Percentiles rank a stretch among this genome's conserved stretches.
These are phyloP conservation scores for Bombus balteatus DNA, from an alignment of 1,140 invertebrate species.

Conservation along the genomic window DNA sequence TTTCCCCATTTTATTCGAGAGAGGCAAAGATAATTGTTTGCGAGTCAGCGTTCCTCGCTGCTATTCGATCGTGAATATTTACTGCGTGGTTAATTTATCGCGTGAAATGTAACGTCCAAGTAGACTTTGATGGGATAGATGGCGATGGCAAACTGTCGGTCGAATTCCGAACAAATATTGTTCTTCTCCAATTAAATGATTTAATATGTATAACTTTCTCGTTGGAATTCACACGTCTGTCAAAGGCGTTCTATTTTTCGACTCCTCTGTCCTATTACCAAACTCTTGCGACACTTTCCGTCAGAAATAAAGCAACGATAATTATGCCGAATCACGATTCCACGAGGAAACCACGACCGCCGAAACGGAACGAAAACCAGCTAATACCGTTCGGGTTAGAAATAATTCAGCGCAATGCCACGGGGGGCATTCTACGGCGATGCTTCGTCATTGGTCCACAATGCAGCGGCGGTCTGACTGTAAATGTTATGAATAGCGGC, in stretches of 20 bases:
- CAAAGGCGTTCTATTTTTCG: background rate
- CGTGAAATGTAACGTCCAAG: no score
- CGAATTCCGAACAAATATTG: no score
- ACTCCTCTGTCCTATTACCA: background rate
- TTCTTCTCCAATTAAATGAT: no score
- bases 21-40: conserved; percentile 11
- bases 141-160: background rate
- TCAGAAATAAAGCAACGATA: background rate
- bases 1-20: background rate
- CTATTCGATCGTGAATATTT: background rate
- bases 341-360: background rate
- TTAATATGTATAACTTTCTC: no score
- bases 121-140: no score
- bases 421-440: conserved; percentile 26
- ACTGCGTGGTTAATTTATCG: background rate
- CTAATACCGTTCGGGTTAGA: conserved; percentile 9
- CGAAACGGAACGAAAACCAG: background rate
- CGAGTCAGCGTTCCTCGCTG: background rate
- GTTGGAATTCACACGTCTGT: background rate
- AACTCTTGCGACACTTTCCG: background rate
- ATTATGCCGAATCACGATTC: background rate
- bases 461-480: conserved; percentile 47
- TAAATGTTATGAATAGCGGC: conserved; percentile 63
- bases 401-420: conserved; percentile 25
- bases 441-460: conserved; percentile 66